Evolutionary conservation across 2,797 vertebrate species (phyloP).

Genomic region (Distichodus sexfasciatus): DNA sequence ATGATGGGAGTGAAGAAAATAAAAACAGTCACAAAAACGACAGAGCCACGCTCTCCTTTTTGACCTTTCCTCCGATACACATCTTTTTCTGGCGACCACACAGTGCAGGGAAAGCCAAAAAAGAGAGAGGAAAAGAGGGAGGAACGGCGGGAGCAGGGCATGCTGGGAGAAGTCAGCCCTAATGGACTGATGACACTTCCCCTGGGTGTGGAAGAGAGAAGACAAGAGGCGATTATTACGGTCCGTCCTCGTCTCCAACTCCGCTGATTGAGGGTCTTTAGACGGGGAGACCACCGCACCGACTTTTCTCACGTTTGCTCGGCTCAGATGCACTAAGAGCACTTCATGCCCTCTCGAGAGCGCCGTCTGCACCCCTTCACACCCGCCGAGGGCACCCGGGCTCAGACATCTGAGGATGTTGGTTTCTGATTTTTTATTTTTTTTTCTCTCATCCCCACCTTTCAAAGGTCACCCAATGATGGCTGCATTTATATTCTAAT

Average conservation of each 20-base stretch:
- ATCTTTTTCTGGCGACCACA: neutral
- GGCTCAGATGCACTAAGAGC: slow-evolving; percentile 8
- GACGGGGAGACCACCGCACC: slow-evolving; percentile 19
- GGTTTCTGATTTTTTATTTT: slow-evolving; percentile 28
- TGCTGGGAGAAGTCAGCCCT: slow-evolving; percentile 9
- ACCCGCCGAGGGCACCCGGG: slow-evolving; percentile 1
- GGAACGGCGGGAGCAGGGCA: no score
- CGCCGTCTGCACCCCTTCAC: neutral
- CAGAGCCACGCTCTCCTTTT: no score
- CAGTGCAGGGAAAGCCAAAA: neutral
- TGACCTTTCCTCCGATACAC: neutral
- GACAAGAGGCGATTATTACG: slow-evolving; percentile 34
- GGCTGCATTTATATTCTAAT: slow-evolving; percentile 41
- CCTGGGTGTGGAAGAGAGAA: slow-evolving; percentile 42
- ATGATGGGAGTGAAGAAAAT: no score
- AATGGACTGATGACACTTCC: slow-evolving; percentile 40
- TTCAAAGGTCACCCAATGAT: slow-evolving; percentile 45
- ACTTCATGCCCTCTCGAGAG: slow-evolving; percentile 8
- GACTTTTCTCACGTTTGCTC: slow-evolving; percentile 6
- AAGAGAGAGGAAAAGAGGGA: neutral
- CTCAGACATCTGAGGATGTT: neutral
- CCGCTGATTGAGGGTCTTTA: slow-evolving; percentile 26
- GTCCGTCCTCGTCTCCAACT: slow-evolving; percentile 8
- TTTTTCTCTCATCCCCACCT: no score
- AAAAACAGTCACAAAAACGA: no score